Evolutionary conservation across 53 echinoderm and acorn worm species (phyloP).

Genomic region (Apostichopus leukothele): DNA sequence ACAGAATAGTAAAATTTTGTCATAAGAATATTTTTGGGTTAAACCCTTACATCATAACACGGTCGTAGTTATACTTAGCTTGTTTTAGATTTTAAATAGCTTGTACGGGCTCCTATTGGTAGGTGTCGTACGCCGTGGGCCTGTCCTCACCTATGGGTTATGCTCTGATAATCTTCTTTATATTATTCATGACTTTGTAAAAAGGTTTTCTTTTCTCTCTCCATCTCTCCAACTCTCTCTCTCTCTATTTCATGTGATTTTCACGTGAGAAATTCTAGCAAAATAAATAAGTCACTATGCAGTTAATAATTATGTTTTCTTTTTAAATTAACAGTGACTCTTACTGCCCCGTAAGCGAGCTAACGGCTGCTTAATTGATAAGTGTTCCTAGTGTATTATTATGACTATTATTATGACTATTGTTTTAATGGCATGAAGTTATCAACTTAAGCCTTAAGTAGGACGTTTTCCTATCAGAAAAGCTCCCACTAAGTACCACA

Average conservation of each 20-base stretch:
- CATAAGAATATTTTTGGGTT: no score
- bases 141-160: neutral
- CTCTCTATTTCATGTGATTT: neutral
- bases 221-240: neutral
- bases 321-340: neutral
- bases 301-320: neutral
- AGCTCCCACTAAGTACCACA: neutral
- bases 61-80: no score
- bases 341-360: neutral
- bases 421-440: neutral
- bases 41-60: no score
- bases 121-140: neutral
- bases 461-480: neutral
- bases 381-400: neutral
- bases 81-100: no score
- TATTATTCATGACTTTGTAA: neutral
- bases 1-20: no score
- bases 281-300: neutral
- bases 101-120: no score
- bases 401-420: neutral
- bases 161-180: neutral
- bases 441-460: neutral
- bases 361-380: neutral
- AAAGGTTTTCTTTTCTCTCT: neutral
- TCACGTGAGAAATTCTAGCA: neutral